Percentiles rank a stretch among this genome's conserved stretches.
These are phyloP conservation scores for Grantiella picta DNA, from an alignment of 2,113 vertebrate species.

Conservation along the genomic window DNA sequence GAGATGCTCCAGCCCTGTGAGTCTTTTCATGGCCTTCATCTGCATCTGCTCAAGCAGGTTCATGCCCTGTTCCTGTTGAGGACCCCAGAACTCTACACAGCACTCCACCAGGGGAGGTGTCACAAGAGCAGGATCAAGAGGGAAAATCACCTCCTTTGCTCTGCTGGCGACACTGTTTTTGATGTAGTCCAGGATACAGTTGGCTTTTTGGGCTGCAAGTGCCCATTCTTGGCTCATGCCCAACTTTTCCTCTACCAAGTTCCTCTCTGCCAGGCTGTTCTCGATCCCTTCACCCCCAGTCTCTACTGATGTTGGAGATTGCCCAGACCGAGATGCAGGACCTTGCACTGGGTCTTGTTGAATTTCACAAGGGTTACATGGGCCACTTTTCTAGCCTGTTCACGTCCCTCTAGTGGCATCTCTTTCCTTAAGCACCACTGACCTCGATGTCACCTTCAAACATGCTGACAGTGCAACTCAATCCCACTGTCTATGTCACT, in stretches of 20 bases:
- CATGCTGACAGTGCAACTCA: background rate
- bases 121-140: background rate
- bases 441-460: background rate
- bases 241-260: background rate
- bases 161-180: background rate
- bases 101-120: background rate
- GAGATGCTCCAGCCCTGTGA: background rate
- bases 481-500: background rate
- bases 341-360: background rate
- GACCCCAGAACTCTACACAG: background rate
- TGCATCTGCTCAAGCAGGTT: background rate
- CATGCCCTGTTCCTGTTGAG: background rate
- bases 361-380: background rate
- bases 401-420: background rate
- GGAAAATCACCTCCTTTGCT: background rate
- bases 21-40: background rate
- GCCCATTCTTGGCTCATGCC: fast-evolving
- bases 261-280: background rate
- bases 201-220: background rate
- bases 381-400: background rate
- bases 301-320: fast-evolving
- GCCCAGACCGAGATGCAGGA: background rate
- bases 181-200: fast-evolving
- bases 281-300: background rate
- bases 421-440: background rate